A percentile compares a stretch with the other conserved stretches of the same genome.
phyloP scores from a whole-genome alignment of 1,140 invertebrate species.

The Dreissena rostriformis region DNA sequence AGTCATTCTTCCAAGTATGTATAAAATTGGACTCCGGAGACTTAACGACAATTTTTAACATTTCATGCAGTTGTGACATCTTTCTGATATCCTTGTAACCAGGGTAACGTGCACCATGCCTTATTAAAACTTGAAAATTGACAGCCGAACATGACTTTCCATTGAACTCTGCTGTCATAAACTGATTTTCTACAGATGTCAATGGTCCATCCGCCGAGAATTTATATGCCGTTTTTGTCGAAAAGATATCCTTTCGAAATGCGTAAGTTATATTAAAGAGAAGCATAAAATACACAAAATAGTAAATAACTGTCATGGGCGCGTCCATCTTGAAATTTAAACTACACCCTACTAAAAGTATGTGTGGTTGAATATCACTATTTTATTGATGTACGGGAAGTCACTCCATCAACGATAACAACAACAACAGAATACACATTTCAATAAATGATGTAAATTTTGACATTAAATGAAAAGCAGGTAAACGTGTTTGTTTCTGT shows the following conservation, averaged over 20 bases:
- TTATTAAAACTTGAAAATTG: conserved; percentile 63
- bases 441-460: no score
- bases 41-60: conserved; percentile 48
- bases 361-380: no score
- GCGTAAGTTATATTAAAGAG: not conserved
- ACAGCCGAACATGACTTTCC: conserved; percentile 65
- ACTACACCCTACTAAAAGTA: no score
- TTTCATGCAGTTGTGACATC: conserved; percentile 62
- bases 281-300: conserved; percentile 1
- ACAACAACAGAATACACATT: no score
- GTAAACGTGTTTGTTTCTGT: no score
- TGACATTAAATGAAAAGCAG: no score
- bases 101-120: conserved; percentile 73
- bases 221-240: conserved; percentile 69
- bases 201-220: conserved; percentile 42
- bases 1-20: conserved; percentile 64
- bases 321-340: conserved; percentile 35
- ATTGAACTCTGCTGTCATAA: conserved; percentile 53
- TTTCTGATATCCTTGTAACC: conserved; percentile 66
- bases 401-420: no score
- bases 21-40: conserved; percentile 50
- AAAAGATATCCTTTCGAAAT: conserved; percentile 54
- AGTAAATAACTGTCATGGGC: conserved; percentile 6
- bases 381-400: no score
- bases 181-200: conserved; percentile 54